Base-by-base conservation (phyloP, 37 sponge, comb jelly and placozoan species). In the Cliona cf. orientalis region DNA sequence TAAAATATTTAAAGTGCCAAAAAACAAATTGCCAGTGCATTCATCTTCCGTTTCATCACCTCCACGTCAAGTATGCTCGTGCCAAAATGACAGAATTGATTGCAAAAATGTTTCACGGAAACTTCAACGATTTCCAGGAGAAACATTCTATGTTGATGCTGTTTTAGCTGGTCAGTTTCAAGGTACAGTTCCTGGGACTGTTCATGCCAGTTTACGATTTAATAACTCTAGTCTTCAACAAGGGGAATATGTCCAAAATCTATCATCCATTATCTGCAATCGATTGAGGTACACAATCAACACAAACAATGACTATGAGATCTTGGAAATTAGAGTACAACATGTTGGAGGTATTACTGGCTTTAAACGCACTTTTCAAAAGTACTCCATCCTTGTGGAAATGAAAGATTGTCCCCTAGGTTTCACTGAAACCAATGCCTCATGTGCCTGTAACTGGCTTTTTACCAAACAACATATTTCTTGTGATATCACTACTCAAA, bases 101-200 rank as follows among this genome's bases (percentile, higher is more conserved):
- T 33, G 1, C 25, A 46, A 46, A 42, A 14, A 40, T 40, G 36
- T 7, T n/a, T n/a, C n/a, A 21, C 5, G 68, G 7, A 67, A 19
- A 29, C 57, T 11, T 28, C 21, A 5, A 14, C 63, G 38, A 7
- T 80, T 58, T 58, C 80, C 71, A 3, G 71, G 70, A 57, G 57
- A 80, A 57, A 12, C 29, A 17, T 33, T 62, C 33, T 11, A 76
- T 2, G 22, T 63, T 33, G 25, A 23, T 29, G 56, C 40, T 1
- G 9, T 49, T 28, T 29, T 49, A 21, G 58, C 70, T 2, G 59
- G 70, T 6, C 80, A 67, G 58, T 41, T 34, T 38, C 55, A 70
- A 28, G 70, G 59, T 45, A 21, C 69, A 70, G 32, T 69, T 26
- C 80, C 69, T 5, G 59, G 80, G 17, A 26, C 55, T 33, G 32